These are phyloP conservation scores for Cantharis rustica DNA, from an alignment of 2,888 invertebrate genomes.

Conservation along the genomic window DNA sequence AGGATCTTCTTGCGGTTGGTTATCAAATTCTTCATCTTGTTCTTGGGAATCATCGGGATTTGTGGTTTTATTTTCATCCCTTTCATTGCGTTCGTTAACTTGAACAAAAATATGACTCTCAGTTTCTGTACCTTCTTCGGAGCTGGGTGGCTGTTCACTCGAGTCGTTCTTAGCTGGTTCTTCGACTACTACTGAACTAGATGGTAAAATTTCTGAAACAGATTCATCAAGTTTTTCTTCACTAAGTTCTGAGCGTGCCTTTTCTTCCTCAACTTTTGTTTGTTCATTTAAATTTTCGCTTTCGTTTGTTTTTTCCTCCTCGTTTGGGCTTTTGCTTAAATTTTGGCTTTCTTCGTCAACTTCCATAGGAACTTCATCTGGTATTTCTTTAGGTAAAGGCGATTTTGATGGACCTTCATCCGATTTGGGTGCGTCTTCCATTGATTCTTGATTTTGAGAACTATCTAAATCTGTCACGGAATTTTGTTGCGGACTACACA, in stretches of 20 bases:
- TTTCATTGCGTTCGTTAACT: conserved; percentile 32
- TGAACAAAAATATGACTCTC: conserved; percentile 37
- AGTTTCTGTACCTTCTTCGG: background rate
- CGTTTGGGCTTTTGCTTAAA: background rate
- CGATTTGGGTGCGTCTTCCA: background rate
- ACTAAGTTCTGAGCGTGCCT: background rate
- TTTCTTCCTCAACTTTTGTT: background rate
- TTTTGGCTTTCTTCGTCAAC: conserved; percentile 41
- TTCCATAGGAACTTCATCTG: conserved; percentile 28
- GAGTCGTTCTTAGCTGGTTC: conserved; percentile 33
- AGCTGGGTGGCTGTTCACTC: conserved; percentile 17
- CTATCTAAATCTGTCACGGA: background rate
- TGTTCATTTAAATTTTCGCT: background rate
- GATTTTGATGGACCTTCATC: background rate
- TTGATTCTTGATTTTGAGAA: background rate
- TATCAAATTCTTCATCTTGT: background rate
- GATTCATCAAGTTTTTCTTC: background rate
- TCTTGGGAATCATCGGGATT: background rate
- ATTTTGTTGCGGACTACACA: background rate
- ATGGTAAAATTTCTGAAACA: background rate
- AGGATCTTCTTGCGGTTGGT: conserved; percentile 24
- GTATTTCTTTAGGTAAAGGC: background rate
- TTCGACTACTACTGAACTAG: background rate
- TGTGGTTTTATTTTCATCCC: conserved; percentile 22
- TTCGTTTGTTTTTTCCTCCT: conserved; percentile 9